Base-by-base conservation (phyloP, 2,797 vertebrate genomes). In the Erpetoichthys calabaricus region DNA sequence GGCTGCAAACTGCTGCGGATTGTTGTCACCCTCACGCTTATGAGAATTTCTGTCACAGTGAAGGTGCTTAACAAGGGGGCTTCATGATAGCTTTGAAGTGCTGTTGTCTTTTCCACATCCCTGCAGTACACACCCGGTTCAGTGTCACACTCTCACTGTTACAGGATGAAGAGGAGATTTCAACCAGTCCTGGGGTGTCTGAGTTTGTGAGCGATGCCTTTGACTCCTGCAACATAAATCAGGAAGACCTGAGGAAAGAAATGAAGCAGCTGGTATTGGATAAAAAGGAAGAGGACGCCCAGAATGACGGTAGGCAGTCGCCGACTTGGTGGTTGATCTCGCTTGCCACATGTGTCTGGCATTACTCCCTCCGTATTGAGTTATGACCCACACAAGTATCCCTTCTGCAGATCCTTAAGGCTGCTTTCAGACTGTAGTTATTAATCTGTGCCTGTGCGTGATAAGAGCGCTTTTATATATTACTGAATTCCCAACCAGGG, bases 141-240 rank as follows among this genome's bases (percentile, higher is more conserved):
- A 25, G 1, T 25, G 25, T 25, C 25, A 25, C 25, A 25, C 25
- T 25, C 25, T 50, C n/a, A 50, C n/a, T 50, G 4, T 70, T 77
- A 53, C 82, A 93, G 68, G 91, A 94, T 0, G 92, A 97, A 49
- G 92, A 96, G 59, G 92, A 97, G 67, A 92, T 98, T 67, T 97
- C 93, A 5, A 92, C 91, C 8, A 98, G 94, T 68, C 96, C 96
- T 0, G 89, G 91, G 3, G 90, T 94, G 50, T 91, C 92, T 0
- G 94, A 98, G 72, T 99, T 99, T 72, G 92, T 96, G 66, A 98
- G 95, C 42, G 96, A 99, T 5, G 93, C 94, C 42, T 98, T 96
- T 2, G 91, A 94, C 72, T 73, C 86, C 0, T 87, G 87, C 45
- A 85, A 75, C 68, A 78, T 98, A 61, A 79, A 96, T 76, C 89